Conservation (phyloP, 2,888 invertebrate species). For the Stenchaetothrips biformis region DNA sequence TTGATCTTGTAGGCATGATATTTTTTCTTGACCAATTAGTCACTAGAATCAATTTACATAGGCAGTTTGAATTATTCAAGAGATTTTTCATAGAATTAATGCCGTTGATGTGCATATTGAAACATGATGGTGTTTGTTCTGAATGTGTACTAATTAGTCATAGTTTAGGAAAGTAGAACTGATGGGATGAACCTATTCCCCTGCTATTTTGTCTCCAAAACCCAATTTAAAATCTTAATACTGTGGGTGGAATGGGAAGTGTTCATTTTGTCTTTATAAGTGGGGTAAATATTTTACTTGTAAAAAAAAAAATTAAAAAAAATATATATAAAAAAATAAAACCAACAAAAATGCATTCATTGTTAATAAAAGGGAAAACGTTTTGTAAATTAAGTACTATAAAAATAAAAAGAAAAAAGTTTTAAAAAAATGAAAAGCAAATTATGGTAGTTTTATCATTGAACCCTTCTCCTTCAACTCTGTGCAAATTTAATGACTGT, state of each 20-base stretch:
- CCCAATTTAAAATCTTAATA: not conserved
- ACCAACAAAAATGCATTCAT: not conserved
- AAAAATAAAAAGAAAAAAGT: not conserved
- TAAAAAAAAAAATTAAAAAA: not conserved
- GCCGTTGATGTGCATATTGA: not conserved
- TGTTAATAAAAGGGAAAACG: constrained; percentile 11
- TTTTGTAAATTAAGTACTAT: constrained; percentile 7
- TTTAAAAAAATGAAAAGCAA: not conserved
- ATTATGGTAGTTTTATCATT: too few species aligned
- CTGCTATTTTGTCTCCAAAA: not conserved
- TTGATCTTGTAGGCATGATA: too few species aligned
- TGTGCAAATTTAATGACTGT: too few species aligned
- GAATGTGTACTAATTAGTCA: not conserved
- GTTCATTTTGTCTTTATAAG: not conserved
- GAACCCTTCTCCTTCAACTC: too few species aligned
- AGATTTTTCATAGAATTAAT: not conserved
- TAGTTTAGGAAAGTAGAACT: not conserved
- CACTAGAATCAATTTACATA: not conserved
- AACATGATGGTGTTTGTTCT: not conserved
- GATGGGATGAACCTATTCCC: not conserved
- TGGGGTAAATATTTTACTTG: constrained; percentile 19
- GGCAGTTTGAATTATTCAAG: not conserved
- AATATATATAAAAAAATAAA: not conserved
- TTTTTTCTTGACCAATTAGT: not conserved
- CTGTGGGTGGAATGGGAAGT: not conserved